These are phyloP conservation scores for Epinephelus coioides DNA, from an alignment of 2,797 vertebrate genomes.

Conservation along the genomic window DNA sequence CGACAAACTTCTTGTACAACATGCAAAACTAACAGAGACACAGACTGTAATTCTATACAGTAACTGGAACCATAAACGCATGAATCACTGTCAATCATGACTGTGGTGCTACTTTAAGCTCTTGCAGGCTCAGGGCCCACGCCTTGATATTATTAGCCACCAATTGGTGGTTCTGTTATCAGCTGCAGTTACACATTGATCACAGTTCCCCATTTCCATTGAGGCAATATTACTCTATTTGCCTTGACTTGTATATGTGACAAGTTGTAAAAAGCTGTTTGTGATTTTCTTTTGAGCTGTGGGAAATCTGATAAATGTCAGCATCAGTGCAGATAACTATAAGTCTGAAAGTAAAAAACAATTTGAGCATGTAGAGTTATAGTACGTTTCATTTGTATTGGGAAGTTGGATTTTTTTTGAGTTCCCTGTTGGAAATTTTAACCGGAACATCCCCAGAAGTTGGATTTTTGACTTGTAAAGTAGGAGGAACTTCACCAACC, in stretches of 20 bases:
- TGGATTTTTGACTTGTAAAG: too few species aligned
- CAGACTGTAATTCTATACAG: constrained; percentile 11
- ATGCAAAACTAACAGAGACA: neutral
- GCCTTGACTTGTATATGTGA: constrained; percentile 33
- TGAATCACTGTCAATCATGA: constrained; percentile 47
- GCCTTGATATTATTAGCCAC: constrained; percentile 79
- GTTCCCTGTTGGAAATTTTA: too few species aligned
- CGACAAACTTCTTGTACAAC: neutral
- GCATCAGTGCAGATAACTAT: neutral
- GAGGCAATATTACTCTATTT: constrained; percentile 68
- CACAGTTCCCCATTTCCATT: constrained; percentile 74
- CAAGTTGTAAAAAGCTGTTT: neutral
- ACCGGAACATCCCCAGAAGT: too few species aligned
- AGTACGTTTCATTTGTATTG: too few species aligned
- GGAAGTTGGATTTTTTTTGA: too few species aligned
- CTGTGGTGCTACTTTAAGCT: constrained; percentile 36
- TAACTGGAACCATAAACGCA: constrained; percentile 53
- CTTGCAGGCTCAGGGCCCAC: constrained; percentile 35
- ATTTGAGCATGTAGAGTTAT: neutral
- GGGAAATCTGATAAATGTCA: neutral
- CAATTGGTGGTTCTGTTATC: constrained; percentile 76
- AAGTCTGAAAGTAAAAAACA: neutral
- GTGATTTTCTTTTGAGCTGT: neutral
- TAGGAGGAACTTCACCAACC: too few species aligned
- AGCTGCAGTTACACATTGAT: constrained; percentile 85